Conservation (phyloP, 2,113 vertebrate species). For the Hiodon alosoides region DNA sequence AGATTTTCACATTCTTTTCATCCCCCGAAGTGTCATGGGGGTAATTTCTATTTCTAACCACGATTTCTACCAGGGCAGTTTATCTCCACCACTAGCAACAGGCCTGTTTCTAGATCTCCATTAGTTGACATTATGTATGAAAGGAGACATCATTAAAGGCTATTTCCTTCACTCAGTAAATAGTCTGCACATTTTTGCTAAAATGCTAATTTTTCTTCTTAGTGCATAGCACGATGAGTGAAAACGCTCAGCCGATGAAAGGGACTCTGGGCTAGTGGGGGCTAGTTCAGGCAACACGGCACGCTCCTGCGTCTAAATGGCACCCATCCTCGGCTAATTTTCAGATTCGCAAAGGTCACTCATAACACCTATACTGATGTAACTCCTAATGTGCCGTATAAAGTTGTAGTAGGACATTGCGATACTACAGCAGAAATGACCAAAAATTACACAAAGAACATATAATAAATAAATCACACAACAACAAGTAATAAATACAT, state of each 20-base stretch:
- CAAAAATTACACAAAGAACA: too few relatives aligned
- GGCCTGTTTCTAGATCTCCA: slow-evolving; percentile 7
- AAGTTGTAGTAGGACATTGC: too few relatives aligned
- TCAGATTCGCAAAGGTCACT: too few relatives aligned
- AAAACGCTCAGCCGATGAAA: not conserved
- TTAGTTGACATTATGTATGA: not conserved
- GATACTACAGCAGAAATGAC: too few relatives aligned
- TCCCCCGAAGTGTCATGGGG: slow-evolving; percentile 18
- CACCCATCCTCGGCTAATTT: too few relatives aligned
- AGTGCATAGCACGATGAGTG: not conserved
- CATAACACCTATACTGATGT: too few relatives aligned
- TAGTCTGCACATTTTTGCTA: not conserved
- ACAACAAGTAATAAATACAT: too few relatives aligned
- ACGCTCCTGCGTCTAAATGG: too few relatives aligned
- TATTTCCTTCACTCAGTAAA: not conserved
- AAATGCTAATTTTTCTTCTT: not conserved
- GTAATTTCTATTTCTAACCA: slow-evolving; percentile 21
- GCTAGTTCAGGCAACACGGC: too few relatives aligned
- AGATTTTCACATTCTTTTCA: slow-evolving; percentile 24
- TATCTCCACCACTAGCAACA: slow-evolving; percentile 5
- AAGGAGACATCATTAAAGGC: slow-evolving; percentile 1
- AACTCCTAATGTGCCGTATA: too few relatives aligned
- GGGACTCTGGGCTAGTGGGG: not conserved
- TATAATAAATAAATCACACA: too few relatives aligned
- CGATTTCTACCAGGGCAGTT: slow-evolving; percentile 10